phyloP scores from a whole-genome alignment of 2,888 invertebrate species.

The Geophilus truncorum region DNA sequence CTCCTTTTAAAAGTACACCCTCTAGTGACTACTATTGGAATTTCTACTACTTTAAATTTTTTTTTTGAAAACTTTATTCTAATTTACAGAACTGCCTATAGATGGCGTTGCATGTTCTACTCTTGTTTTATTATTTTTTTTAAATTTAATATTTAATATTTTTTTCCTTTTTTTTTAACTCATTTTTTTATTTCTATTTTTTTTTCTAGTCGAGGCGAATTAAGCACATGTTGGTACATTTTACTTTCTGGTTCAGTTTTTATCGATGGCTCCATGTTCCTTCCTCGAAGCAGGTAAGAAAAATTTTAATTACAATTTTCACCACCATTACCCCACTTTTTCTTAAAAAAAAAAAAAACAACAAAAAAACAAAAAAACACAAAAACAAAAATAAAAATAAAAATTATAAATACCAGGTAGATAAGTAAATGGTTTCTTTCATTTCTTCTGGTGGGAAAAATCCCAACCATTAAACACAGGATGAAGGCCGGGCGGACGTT shows the following conservation, averaged over 20 bases:
- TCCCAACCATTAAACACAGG: not conserved
- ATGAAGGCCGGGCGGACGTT: not conserved
- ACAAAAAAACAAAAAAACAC: not conserved
- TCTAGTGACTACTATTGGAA: too few relatives aligned
- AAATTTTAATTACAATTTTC: not conserved
- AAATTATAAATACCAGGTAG: not conserved
- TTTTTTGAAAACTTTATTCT: too few relatives aligned
- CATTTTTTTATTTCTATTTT: conserved; percentile 41
- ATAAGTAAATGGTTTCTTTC: not conserved
- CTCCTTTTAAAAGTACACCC: too few relatives aligned
- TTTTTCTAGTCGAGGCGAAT: conserved; percentile 70
- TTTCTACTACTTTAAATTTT: too few relatives aligned
- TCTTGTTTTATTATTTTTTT: too few relatives aligned
- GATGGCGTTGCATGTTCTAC: too few relatives aligned
- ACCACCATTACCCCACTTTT: conserved; percentile 7
- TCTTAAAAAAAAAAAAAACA: not conserved
- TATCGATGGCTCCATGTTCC: conserved; percentile 78
- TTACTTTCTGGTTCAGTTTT: conserved; percentile 74
- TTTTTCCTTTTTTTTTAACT: not conserved
- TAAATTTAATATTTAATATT: not conserved
- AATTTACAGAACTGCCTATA: too few relatives aligned
- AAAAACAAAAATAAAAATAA: too few relatives aligned
- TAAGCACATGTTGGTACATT: conserved; percentile 77
- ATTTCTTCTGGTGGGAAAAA: not conserved
- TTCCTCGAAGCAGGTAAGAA: conserved; percentile 70